These are phyloP conservation scores for Aricia agestis DNA, from an alignment of 1,140 invertebrate species.

Conservation along the genomic window DNA sequence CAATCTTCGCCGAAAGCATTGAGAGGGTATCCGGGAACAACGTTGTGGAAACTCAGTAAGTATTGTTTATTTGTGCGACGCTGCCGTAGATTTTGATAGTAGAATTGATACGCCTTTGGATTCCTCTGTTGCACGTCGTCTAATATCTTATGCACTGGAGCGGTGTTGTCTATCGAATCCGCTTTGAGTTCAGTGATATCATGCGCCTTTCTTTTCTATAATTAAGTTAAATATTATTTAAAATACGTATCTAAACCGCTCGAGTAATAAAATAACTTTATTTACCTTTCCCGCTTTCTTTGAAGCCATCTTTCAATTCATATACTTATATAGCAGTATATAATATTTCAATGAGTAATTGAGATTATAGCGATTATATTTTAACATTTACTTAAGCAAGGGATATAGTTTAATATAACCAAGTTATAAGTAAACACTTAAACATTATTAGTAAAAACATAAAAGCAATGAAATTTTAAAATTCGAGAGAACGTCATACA, in stretches of 20 bases:
- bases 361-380: not conserved
- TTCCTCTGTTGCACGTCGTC: slow-evolving; percentile 43
- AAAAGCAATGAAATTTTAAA: too few species aligned
- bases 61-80: slow-evolving; percentile 24
- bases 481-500: not conserved
- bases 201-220: slow-evolving; percentile 1
- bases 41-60: slow-evolving; percentile 38
- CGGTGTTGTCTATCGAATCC: slow-evolving; percentile 43
- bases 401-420: too few species aligned
- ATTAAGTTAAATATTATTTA: not conserved
- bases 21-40: slow-evolving; percentile 48
- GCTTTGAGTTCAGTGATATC: slow-evolving; percentile 26
- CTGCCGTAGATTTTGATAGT: slow-evolving; percentile 39
- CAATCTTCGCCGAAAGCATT: slow-evolving; percentile 54
- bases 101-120: slow-evolving; percentile 44
- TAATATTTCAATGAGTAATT: not conserved
- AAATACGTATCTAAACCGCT: not conserved
- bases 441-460: too few species aligned
- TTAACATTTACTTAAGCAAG: too few species aligned
- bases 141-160: slow-evolving; percentile 43
- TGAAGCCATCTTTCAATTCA: slow-evolving; percentile 4
- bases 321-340: too few species aligned
- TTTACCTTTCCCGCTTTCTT: not conserved
- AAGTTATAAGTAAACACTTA: too few species aligned
- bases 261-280: not conserved